A percentile compares a stretch with the other conserved stretches of the same genome.
Conservation (phyloP, 2,888 invertebrate genomes). For the Drosophila emarginata region DNA sequence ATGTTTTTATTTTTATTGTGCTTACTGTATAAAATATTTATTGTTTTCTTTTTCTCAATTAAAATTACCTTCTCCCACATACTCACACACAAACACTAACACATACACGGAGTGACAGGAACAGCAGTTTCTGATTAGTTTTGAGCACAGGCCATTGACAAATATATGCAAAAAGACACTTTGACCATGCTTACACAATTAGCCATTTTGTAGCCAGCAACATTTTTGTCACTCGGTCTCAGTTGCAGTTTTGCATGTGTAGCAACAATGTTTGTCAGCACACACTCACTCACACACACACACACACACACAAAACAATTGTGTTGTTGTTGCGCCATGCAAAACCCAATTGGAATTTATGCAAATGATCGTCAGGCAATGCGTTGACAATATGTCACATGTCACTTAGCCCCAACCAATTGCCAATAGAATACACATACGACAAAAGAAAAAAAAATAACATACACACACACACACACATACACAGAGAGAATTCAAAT, state of each 20-base stretch:
- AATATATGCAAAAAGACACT: constrained; percentile 43
- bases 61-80: neutral
- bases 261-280: constrained; percentile 76
- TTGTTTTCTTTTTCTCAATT: neutral
- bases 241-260: constrained; percentile 64
- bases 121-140: constrained; percentile 62
- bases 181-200: constrained; percentile 66
- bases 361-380: constrained; percentile 75
- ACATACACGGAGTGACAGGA: constrained; percentile 30
- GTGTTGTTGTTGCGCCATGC: constrained; percentile 23
- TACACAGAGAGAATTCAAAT: constrained; percentile 28
- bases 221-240: constrained; percentile 70
- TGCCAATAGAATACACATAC: constrained; percentile 32
- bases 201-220: constrained; percentile 75
- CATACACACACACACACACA: constrained; percentile 21
- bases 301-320: neutral
- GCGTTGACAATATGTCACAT: constrained; percentile 80
- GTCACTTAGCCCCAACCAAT: constrained; percentile 70
- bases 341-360: constrained; percentile 74
- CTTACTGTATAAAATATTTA: neutral
- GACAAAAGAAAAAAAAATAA: neutral
- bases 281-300: constrained; percentile 56
- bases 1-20: too few species aligned
- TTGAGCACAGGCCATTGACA: constrained; percentile 37
- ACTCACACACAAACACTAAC: neutral